Evolutionary conservation across 2,888 invertebrate genomes (phyloP).

Genomic region (Microctonus hyperodae): DNA sequence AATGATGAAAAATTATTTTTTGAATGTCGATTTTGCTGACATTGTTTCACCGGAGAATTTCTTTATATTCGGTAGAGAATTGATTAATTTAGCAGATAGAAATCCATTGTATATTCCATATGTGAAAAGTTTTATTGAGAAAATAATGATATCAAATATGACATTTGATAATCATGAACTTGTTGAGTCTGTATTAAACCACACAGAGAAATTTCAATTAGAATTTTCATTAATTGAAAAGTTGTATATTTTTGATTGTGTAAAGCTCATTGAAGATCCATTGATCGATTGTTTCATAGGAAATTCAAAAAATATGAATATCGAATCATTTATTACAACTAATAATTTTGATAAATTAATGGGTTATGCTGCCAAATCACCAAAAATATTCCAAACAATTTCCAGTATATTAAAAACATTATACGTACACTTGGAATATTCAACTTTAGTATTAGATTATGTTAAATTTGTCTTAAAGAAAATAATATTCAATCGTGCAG

Average conservation of each 20-base stretch:
- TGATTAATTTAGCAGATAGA: constrained; percentile 39
- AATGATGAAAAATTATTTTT: constrained; percentile 47
- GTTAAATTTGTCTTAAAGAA: constrained; percentile 42
- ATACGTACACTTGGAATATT: constrained; percentile 43
- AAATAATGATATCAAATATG: constrained; percentile 41
- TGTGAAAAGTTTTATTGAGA: constrained; percentile 43
- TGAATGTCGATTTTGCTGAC: constrained; percentile 35
- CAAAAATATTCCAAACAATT: constrained; percentile 46
- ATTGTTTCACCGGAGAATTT: constrained; percentile 41
- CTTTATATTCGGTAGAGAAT: constrained; percentile 41
- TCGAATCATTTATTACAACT: constrained; percentile 18
- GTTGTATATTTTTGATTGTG: constrained; percentile 45
- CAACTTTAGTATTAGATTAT: constrained; percentile 42
- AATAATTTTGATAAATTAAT: constrained; percentile 37
- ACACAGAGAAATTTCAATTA: constrained; percentile 40
- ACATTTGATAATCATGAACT: constrained; percentile 43
- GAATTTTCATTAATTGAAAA: constrained; percentile 41
- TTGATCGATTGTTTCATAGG: constrained; percentile 42
- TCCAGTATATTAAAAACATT: constrained; percentile 47
- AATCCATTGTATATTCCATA: constrained; percentile 38
- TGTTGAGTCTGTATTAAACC: constrained; percentile 37
- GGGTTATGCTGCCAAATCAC: constrained; percentile 40
- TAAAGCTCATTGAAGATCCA: constrained; percentile 50
- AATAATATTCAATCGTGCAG: constrained; percentile 38
- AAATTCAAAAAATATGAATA: constrained; percentile 27